Percentiles rank a stretch among this genome's conserved stretches.
phyloP scores from a whole-genome alignment of 2,113 vertebrate genomes.

The Melanotaenia duboulayi region DNA sequence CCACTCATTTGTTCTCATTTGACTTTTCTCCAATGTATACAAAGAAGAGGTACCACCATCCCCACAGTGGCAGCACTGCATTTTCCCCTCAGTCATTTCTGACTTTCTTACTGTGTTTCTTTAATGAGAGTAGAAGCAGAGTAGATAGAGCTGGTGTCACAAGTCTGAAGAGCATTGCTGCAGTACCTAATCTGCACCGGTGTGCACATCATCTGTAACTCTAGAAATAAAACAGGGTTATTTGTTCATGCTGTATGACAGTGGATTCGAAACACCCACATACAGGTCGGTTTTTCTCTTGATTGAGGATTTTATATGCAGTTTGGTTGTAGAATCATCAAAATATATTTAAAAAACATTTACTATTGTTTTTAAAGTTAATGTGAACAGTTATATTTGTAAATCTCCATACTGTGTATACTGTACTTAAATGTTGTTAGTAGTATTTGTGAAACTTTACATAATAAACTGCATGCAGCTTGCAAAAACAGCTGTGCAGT shows the following conservation, averaged over 20 bases:
- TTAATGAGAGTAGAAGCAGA: constrained; percentile 33
- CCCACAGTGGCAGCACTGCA: constrained; percentile 56
- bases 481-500: neutral
- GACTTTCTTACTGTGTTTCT: constrained; percentile 63
- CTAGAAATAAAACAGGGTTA: constrained; percentile 25
- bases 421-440: no score
- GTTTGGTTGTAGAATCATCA: constrained; percentile 4
- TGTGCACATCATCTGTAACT: constrained; percentile 23
- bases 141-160: constrained; percentile 25
- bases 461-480: neutral
- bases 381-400: no score
- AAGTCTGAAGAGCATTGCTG: constrained; percentile 9
- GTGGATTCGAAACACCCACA: constrained; percentile 27
- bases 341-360: constrained; percentile 1
- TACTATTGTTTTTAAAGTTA: no score
- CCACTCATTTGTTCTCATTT: constrained; percentile 74
- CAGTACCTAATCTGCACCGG: constrained; percentile 15
- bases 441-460: neutral
- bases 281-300: neutral
- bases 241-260: constrained; percentile 20
- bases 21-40: constrained; percentile 65
- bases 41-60: constrained; percentile 64
- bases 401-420: no score
- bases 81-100: constrained; percentile 76
- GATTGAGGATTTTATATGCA: neutral